phyloP scores from a whole-genome alignment of 2,888 invertebrate genomes.

The Stenichneumon culpator region DNA sequence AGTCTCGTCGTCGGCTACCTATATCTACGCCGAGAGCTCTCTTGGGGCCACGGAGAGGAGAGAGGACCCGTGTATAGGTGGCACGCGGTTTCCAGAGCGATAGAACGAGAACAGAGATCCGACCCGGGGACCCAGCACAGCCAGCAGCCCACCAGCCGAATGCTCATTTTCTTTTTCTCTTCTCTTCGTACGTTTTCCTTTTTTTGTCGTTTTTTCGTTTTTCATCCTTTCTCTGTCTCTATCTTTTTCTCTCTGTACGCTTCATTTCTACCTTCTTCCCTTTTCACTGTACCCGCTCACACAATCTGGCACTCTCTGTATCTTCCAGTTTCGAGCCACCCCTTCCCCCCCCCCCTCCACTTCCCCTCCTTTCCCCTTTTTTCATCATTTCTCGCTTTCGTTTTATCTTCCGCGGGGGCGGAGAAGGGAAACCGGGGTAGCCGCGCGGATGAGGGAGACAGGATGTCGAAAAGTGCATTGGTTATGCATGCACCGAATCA shows the following conservation, averaged over 20 bases:
- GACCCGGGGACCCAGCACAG: constrained; percentile 23
- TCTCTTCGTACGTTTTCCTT: constrained; percentile 30
- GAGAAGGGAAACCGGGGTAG: not conserved
- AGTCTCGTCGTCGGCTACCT: constrained; percentile 61
- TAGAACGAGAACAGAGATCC: constrained; percentile 25
- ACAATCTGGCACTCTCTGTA: constrained; percentile 47
- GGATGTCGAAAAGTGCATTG: constrained; percentile 62
- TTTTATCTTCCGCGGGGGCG: constrained; percentile 42
- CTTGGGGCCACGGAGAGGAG: constrained; percentile 70
- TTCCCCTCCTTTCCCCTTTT: constrained; percentile 23
- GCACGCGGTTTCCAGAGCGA: constrained; percentile 57
- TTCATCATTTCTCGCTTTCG: constrained; percentile 61
- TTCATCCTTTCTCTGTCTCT: constrained; percentile 53
- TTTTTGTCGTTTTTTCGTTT: constrained; percentile 39
- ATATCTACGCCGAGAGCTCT: constrained; percentile 61
- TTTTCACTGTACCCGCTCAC: constrained; percentile 18
- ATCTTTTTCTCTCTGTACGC: constrained; percentile 38
- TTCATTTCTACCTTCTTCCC: constrained; percentile 18
- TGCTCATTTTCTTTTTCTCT: constrained; percentile 56
- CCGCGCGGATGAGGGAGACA: constrained; percentile 5
- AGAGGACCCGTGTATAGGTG: constrained; percentile 64
- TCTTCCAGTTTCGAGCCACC: constrained; percentile 49
- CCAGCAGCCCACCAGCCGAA: constrained; percentile 34
- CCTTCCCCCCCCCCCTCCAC: constrained; percentile 22
- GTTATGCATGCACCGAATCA: constrained; percentile 71